phyloP scores from a whole-genome alignment of 2,888 invertebrate species.

The Xylota sylvarum region DNA sequence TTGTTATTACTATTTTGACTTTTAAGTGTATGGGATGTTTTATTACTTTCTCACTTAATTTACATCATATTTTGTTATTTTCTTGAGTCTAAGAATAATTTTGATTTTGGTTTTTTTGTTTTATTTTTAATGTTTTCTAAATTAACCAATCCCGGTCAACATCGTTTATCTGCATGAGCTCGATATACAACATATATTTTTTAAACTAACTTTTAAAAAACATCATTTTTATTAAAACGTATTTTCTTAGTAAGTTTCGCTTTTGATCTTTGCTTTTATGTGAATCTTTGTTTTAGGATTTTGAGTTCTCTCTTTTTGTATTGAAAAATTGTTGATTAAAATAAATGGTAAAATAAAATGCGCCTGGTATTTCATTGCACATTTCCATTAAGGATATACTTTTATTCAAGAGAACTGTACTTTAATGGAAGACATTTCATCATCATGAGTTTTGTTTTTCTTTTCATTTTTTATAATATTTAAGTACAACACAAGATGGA shows the following conservation, averaged over 20 bases:
- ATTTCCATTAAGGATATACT: conserved; percentile 71
- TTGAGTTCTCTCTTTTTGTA: conserved; percentile 7
- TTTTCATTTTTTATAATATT: conserved; percentile 1
- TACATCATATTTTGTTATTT: conserved; percentile 38
- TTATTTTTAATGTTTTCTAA: conserved; percentile 36
- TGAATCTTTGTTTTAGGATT: conserved; percentile 17
- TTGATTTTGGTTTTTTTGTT: conserved; percentile 50
- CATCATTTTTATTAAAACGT: conserved; percentile 12
- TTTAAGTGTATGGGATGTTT: conserved; percentile 15
- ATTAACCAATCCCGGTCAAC: conserved; percentile 34
- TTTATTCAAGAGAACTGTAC: conserved; percentile 30
- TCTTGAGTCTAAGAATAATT: conserved; percentile 69
- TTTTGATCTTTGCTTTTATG: conserved; percentile 50
- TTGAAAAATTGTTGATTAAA: conserved; percentile 11
- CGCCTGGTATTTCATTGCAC: conserved; percentile 69
- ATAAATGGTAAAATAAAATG: conserved; percentile 27
- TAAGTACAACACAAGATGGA: conserved; percentile 12
- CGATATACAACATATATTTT: conserved; percentile 5
- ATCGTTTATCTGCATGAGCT: conserved; percentile 26
- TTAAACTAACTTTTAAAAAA: conserved; percentile 15
- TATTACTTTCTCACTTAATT: conserved; percentile 43
- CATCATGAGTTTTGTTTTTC: conserved; percentile 26
- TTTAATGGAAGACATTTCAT: conserved; percentile 67
- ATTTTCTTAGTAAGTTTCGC: not conserved
- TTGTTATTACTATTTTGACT: conserved; percentile 31